phyloP scores from a whole-genome alignment of 2,797 vertebrate species.

The Enteromius fasciolatus region DNA sequence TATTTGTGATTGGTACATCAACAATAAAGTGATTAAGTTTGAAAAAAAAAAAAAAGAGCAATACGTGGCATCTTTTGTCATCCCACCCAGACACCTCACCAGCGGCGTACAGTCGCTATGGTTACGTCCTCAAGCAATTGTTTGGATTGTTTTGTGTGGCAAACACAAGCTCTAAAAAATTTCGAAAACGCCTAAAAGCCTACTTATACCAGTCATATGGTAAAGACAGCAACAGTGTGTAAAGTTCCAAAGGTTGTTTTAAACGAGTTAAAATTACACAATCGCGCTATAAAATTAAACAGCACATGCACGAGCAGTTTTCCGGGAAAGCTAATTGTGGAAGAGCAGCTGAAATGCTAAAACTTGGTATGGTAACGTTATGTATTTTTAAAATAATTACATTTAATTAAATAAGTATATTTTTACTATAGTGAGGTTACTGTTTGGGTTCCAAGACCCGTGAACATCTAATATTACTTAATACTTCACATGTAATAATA shows the following conservation, averaged over 20 bases:
- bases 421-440: neutral
- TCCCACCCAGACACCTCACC: neutral
- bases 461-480: neutral
- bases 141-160: neutral
- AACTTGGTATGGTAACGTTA: too few species aligned
- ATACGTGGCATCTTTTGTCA: neutral
- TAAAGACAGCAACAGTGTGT: neutral
- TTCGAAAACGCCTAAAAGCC: neutral
- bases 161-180: conserved; percentile 7
- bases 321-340: neutral
- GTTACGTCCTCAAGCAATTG: neutral
- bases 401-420: neutral
- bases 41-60: neutral
- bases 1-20: neutral
- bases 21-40: neutral
- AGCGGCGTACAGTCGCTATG: neutral
- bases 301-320: neutral
- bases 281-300: neutral
- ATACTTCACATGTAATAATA: neutral
- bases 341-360: neutral
- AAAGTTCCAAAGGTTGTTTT: conserved; percentile 36
- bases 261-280: neutral
- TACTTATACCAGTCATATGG: neutral
- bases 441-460: neutral
- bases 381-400: neutral